Base-by-base conservation (phyloP, 1,140 invertebrate species). In the Rhizoglyphus robini region DNA sequence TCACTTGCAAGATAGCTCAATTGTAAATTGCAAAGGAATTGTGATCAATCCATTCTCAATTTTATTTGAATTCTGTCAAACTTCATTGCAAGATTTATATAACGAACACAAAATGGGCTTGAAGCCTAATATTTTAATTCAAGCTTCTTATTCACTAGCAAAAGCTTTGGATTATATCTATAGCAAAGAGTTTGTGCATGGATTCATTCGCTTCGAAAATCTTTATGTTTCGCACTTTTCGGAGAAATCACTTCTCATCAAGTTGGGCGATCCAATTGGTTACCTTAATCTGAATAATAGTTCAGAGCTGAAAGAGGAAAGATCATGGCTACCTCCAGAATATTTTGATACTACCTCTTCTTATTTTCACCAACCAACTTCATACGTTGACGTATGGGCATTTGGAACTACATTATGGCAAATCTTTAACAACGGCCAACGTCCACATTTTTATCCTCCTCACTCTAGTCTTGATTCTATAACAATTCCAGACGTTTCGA, bases 351-450 rank as follows among this genome's bases (percentile, higher is more conserved):
- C 15, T 58, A 87, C 74, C 78, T 83, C 69, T 80, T 60, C 36
- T 32, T 27, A 20, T 27, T 83, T 69, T 76, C 79, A 49, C 85
- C 84, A 25, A 81, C 80, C 68, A 77, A 76, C 29, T 84, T 82
- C 49, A 76, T 80, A 81, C 29, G 84, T 86, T 30, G 89, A 94
- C 72, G 81, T 91, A 25, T 94, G 88, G 88, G 87, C 89, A 18
- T 84, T 88, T 70, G 88, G 86, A 1, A 93, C 90, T 20, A 91
- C 88, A 13, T 71, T 91, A 11, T 92, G 88, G 86, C 86, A 93
- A 76, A 87, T 94, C 67, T 94, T 92, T 78, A 85, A 86, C 0
- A 84, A 81, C 71, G 88, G 88, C 32, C 62, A 66, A 78, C 85
- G 68, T 78, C 96, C 72, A 83, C 81, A 68, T 77, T 79, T 38